A percentile compares a stretch with the other conserved stretches of the same genome.
These are phyloP conservation scores for Drepana arcuata DNA, from an alignment of 1,140 invertebrate genomes.

Conservation along the genomic window DNA sequence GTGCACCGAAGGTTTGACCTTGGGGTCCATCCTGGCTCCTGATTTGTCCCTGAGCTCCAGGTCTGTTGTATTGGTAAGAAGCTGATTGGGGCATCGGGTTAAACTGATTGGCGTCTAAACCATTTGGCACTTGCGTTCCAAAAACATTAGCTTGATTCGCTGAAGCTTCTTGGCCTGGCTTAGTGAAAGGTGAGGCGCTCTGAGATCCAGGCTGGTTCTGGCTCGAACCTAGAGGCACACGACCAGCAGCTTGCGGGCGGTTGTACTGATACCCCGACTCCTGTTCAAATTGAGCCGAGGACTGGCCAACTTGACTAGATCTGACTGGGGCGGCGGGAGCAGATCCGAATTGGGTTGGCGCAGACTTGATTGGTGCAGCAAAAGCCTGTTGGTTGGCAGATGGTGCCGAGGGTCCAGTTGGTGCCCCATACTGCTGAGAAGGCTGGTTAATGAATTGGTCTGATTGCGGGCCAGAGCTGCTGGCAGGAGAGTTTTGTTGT, in stretches of 20 bases:
- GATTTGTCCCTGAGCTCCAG: constrained; percentile 7
- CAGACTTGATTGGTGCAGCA: not conserved
- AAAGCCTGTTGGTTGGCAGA: not conserved
- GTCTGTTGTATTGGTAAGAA: constrained; percentile 20
- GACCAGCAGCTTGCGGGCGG: too few relatives aligned
- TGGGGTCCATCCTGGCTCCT: constrained; percentile 2
- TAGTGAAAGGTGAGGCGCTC: not conserved
- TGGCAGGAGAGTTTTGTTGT: not conserved
- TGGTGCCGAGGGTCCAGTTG: constrained; percentile 2
- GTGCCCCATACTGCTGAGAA: not conserved
- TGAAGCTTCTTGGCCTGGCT: not conserved
- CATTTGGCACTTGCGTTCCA: too few relatives aligned
- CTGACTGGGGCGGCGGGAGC: constrained; percentile 1
- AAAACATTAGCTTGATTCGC: too few relatives aligned
- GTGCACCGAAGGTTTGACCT: constrained; percentile 25
- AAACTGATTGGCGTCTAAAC: not conserved
- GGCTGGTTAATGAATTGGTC: constrained; percentile 1
- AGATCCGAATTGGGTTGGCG: not conserved
- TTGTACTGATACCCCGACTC: too few relatives aligned
- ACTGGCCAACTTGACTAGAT: too few relatives aligned
- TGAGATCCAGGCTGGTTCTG: constrained; percentile 1
- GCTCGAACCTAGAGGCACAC: too few relatives aligned
- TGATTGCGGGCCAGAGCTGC: not conserved
- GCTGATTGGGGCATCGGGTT: constrained; percentile 5
- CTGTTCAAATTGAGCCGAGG: constrained; percentile 1